phyloP scores from a whole-genome alignment of 2,113 vertebrate genomes.

The Isichthys henryi region DNA sequence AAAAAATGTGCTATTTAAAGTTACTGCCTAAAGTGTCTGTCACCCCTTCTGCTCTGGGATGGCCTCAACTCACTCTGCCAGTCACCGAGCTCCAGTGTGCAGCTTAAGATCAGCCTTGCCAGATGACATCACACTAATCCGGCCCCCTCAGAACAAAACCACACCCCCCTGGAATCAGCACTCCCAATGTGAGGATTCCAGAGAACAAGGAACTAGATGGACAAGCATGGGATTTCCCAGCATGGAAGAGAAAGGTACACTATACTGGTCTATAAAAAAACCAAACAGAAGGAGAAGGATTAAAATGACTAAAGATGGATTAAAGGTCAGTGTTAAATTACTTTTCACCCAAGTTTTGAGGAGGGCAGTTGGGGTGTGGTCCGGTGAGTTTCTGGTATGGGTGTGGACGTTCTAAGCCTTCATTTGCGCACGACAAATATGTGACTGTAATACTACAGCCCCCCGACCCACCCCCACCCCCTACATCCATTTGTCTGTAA shows the following conservation, averaged over 20 bases:
- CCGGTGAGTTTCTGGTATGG: background rate
- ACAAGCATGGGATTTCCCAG: conserved; percentile 17
- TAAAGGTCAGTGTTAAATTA: background rate
- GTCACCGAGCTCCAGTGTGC: conserved; percentile 29
- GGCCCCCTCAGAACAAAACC: background rate
- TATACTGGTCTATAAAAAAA: background rate
- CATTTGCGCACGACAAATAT: background rate
- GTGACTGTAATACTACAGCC: background rate
- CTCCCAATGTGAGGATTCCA: conserved; percentile 16
- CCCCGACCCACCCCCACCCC: background rate
- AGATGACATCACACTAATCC: conserved; percentile 22
- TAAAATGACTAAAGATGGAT: background rate
- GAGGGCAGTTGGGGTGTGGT: background rate
- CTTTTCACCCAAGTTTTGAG: background rate
- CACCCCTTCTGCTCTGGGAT: background rate
- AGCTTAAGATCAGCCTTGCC: conserved; percentile 35
- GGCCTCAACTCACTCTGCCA: conserved; percentile 39
- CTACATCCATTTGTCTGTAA: background rate
- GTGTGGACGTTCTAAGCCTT: background rate
- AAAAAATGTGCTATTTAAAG: background rate
- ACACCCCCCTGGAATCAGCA: conserved; percentile 34
- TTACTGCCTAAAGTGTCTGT: background rate
- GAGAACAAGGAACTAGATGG: conserved; percentile 7
- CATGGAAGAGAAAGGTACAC: background rate
- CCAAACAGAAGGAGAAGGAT: background rate